These are phyloP conservation scores for Aquatica leii DNA, from an alignment of 2,888 invertebrate species.

Conservation along the genomic window DNA sequence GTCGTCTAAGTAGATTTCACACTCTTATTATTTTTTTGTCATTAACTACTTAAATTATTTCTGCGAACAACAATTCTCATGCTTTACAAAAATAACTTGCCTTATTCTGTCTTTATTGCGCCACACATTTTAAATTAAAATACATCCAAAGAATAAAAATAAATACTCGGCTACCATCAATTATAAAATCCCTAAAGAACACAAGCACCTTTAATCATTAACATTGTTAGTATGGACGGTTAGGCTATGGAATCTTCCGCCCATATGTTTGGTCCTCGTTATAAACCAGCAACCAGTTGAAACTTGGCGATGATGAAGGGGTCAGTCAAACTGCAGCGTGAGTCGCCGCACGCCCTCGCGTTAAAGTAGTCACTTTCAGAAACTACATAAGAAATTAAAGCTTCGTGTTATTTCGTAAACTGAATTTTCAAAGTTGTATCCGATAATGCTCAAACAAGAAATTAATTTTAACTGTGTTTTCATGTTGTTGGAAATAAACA, in stretches of 20 bases:
- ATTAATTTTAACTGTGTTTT: too few species aligned
- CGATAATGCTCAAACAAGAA: too few species aligned
- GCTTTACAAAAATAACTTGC: too few species aligned
- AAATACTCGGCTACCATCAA: conserved; percentile 5
- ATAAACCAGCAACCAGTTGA: conserved; percentile 41
- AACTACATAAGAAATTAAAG: conserved; percentile 12
- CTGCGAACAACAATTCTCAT: too few species aligned
- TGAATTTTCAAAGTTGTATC: neutral
- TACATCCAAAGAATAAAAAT: conserved; percentile 1
- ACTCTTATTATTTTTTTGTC: too few species aligned
- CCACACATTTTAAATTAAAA: conserved; percentile 4
- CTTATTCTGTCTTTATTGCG: too few species aligned
- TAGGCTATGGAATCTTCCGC: conserved; percentile 51
- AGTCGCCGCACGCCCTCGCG: conserved; percentile 56
- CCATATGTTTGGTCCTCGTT: conserved; percentile 57
- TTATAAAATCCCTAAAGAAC: conserved; percentile 16
- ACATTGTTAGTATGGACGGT: conserved; percentile 25
- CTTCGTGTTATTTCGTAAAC: conserved; percentile 16
- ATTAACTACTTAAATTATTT: too few species aligned
- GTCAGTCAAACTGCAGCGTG: conserved; percentile 51
- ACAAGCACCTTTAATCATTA: conserved; percentile 26
- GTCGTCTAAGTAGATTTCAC: too few species aligned
- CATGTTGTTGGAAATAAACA: too few species aligned
- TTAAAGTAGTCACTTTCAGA: conserved; percentile 47
- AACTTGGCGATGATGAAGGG: conserved; percentile 30